Evolutionary conservation across 1,140 invertebrate species (phyloP).

Genomic region (Acromyrmex heyeri): DNA sequence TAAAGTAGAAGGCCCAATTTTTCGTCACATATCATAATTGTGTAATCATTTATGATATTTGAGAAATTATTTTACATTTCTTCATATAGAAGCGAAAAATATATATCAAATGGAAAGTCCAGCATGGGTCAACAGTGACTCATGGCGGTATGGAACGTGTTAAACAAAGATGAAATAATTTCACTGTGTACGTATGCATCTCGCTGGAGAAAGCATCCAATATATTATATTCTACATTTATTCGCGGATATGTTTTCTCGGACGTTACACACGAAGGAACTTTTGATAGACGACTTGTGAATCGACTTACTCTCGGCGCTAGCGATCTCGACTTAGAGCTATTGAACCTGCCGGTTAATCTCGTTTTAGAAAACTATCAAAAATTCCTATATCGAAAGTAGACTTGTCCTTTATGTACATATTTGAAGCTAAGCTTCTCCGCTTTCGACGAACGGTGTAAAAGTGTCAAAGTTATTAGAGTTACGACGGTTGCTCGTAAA

Average conservation of each 20-base stretch:
- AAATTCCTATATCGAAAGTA: conserved; percentile 73
- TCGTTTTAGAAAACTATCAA: conserved; percentile 75
- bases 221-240: neutral
- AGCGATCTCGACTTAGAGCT: conserved; percentile 59
- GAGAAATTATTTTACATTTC: neutral
- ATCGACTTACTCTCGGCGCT: conserved; percentile 58
- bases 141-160: too few species aligned
- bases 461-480: conserved; percentile 65
- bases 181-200: too few species aligned
- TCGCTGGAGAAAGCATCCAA: too few species aligned
- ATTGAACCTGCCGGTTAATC: conserved; percentile 64
- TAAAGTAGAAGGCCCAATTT: too few species aligned
- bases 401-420: conserved; percentile 77
- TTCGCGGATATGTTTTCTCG: conserved; percentile 7
- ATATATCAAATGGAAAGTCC: neutral
- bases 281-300: conserved; percentile 60
- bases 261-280: conserved; percentile 67
- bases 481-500: conserved; percentile 32
- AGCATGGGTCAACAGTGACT: too few species aligned
- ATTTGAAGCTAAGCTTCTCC: conserved; percentile 62
- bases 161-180: too few species aligned
- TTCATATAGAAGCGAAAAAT: neutral
- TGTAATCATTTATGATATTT: too few species aligned
- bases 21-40: too few species aligned
- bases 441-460: conserved; percentile 65